Evolutionary conservation across 2,888 invertebrate species (phyloP).

Genomic region (Chrysolina americana): DNA sequence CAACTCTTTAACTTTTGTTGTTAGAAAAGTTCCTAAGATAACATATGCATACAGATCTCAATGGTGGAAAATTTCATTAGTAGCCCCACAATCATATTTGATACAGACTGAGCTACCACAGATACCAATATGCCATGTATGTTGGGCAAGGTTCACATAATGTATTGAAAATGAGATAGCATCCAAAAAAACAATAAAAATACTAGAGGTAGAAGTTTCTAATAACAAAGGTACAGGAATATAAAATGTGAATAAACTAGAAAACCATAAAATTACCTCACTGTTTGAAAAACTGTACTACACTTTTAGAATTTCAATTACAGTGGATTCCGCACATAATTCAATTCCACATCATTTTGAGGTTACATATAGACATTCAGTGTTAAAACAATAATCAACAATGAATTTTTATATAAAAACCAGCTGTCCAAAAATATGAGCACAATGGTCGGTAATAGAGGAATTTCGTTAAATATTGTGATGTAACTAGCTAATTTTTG

Average conservation of each 20-base stretch:
- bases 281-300: background rate
- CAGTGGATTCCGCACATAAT: background rate
- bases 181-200: background rate
- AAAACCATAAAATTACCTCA: background rate
- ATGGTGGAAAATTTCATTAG: too few relatives aligned
- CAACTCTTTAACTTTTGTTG: too few relatives aligned
- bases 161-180: background rate
- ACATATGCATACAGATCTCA: too few relatives aligned
- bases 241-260: background rate
- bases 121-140: background rate
- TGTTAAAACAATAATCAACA: background rate
- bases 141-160: background rate
- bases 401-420: background rate
- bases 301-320: background rate
- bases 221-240: background rate
- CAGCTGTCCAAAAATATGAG: background rate
- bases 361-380: background rate
- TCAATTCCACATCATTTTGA: background rate
- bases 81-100: too few relatives aligned
- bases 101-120: too few relatives aligned
- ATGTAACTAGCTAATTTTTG: background rate
- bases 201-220: constrained; percentile 2
- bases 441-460: background rate
- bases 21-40: too few relatives aligned
- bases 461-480: background rate